A percentile compares a stretch with the other conserved stretches of the same genome.
These are phyloP conservation scores for Gambusia yucatana DNA, from an alignment of 2,797 vertebrate species.

Conservation along the genomic window DNA sequence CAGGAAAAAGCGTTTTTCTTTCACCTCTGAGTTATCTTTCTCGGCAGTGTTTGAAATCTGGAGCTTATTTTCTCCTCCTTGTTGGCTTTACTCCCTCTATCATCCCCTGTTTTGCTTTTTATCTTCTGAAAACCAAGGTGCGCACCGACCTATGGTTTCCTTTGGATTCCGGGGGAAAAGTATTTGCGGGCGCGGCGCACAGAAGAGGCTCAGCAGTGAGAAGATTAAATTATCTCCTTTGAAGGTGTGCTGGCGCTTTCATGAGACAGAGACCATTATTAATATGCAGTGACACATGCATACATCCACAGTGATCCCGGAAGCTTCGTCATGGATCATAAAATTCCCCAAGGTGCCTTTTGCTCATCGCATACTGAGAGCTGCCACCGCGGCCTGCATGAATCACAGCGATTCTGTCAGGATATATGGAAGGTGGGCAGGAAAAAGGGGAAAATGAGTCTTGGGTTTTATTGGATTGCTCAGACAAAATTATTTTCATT, in stretches of 20 bases:
- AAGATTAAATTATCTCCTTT: constrained; percentile 79
- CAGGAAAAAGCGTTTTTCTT: constrained; percentile 41
- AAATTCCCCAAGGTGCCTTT: constrained; percentile 86
- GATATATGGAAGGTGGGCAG: constrained; percentile 59
- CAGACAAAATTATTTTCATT: constrained; percentile 73
- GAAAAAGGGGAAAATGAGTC: constrained; percentile 47
- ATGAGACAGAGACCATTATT: constrained; percentile 80
- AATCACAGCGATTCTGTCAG: constrained; percentile 66
- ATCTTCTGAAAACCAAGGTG: constrained; percentile 58
- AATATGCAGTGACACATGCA: constrained; percentile 83
- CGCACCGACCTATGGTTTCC: constrained; percentile 55
- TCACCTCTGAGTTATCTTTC: constrained; percentile 56
- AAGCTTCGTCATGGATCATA: constrained; percentile 82
- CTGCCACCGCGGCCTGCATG: constrained; percentile 58
- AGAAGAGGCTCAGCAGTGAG: constrained; percentile 65
- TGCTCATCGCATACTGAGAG: constrained; percentile 72
- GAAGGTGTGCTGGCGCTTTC: constrained; percentile 72
- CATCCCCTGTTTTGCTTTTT: constrained; percentile 62
- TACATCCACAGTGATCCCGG: constrained; percentile 79
- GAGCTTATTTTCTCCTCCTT: constrained; percentile 56
- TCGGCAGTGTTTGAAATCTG: constrained; percentile 37
- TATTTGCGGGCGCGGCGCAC: constrained; percentile 55
- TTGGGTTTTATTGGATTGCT: constrained; percentile 74
- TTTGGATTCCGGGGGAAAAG: constrained; percentile 59
- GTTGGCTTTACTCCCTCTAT: constrained; percentile 50